Percentiles rank a stretch among this genome's conserved stretches.
Conservation (phyloP, 2,113 vertebrate species). For the Girardinichthys multiradiatus region DNA sequence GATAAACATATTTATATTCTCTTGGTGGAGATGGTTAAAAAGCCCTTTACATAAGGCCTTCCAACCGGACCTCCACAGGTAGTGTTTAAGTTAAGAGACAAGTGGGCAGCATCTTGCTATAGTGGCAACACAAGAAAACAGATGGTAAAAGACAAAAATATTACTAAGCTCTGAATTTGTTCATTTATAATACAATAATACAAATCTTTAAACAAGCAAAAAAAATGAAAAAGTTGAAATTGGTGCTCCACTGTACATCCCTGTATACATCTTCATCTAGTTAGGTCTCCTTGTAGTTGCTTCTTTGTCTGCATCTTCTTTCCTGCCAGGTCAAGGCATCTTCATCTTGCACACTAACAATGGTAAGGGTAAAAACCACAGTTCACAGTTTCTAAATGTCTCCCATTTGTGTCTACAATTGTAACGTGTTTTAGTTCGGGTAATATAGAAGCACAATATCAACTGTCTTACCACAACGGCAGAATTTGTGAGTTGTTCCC, state of each 20-base stretch:
- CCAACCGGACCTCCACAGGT: slow-evolving; percentile 73
- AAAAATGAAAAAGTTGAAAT: slow-evolving; percentile 55
- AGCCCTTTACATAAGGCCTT: slow-evolving; percentile 67
- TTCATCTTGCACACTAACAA: slow-evolving; percentile 68
- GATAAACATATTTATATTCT: slow-evolving; percentile 80
- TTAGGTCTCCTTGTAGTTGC: slow-evolving; percentile 47
- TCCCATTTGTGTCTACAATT: slow-evolving; percentile 59
- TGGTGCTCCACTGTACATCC: slow-evolving; percentile 71
- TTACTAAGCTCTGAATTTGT: slow-evolving; percentile 57
- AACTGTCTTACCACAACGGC: slow-evolving; percentile 53
- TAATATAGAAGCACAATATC: slow-evolving; percentile 60
- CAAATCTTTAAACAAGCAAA: slow-evolving; percentile 52
- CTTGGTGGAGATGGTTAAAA: slow-evolving; percentile 61
- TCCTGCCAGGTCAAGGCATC: slow-evolving; percentile 64
- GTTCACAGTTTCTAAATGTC: slow-evolving; percentile 63
- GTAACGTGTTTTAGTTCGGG: slow-evolving; percentile 54
- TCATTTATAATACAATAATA: slow-evolving; percentile 50
- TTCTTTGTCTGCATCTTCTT: slow-evolving; percentile 48
- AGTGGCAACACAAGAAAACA: slow-evolving; percentile 54
- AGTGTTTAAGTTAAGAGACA: slow-evolving; percentile 77
- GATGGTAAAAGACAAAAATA: slow-evolving; percentile 63
- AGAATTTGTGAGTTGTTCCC: slow-evolving; percentile 43
- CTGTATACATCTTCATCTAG: slow-evolving; percentile 61
- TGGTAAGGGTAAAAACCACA: slow-evolving; percentile 59
- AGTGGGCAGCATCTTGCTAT: slow-evolving; percentile 67